Evolutionary conservation across 2,797 vertebrate genomes (phyloP), one percentile per base, ranked within the genome.

Genomic region (Hephaestus fuliginosus): DNA sequence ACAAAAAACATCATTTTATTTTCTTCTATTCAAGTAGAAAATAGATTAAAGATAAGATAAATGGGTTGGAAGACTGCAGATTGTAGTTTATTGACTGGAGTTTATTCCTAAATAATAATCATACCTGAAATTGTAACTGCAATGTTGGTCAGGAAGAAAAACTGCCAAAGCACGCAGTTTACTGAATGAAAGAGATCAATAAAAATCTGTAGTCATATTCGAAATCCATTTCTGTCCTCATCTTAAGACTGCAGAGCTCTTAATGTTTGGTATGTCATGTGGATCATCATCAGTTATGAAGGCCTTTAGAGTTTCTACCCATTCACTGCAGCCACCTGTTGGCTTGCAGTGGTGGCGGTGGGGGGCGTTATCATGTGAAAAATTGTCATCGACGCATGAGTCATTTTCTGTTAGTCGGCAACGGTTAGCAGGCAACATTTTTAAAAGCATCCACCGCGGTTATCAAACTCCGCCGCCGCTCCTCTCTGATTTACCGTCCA

Each of bases 401-500:
- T 71, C 41, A 67, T 28, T 77, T 57, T 43, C 14, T 57, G 33
- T 63, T 66, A 67, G 64, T 68, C 78, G 53, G 76, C 51, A 55
- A 30, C 8, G 43, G 25, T 74, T 51, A 66, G 30, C 15, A 52
- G 43, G 76, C 51, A 43, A 43, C 11, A 51, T 49, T 65, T 49
- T 41, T 39, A 25, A 74, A 62, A 69, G 49, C 10, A 55, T 15
- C 30, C 30, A 49, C 33, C 0, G 2, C 14, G 51, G 56, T 77
- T 83, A 73, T 53, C 52, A 75, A 57, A 74, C 61, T 61, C 57
- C 12, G 46, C 33, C 3, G 46, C 53, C 22, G 62, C 61, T 80
- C 61, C 39, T 52, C 70, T 5, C 61, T 76, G 77, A 83, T 63
- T 87, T 56, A 69, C 58, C 30, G 5, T 53, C 63, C 46, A 36